Percentiles rank a stretch among this genome's conserved stretches.
These are phyloP conservation scores for Helobdella robusta DNA, from an alignment of 2,888 invertebrate genomes.

Conservation along the genomic window DNA sequence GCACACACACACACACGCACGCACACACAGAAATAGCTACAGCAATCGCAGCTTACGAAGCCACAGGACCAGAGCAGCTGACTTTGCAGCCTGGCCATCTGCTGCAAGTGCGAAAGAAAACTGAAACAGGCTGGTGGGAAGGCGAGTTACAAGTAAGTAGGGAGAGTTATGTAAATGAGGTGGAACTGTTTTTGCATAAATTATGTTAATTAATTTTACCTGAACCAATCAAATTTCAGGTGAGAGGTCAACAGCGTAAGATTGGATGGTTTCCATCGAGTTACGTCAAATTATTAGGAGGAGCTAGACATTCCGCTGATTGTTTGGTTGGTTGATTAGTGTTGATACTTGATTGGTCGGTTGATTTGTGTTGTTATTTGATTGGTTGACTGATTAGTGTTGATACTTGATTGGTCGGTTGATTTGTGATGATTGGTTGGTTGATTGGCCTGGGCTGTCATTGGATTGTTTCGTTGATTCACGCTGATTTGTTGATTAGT, in stretches of 20 bases:
- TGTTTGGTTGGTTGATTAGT: slow-evolving; percentile 1
- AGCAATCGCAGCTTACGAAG: slow-evolving; percentile 83
- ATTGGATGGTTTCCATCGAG: slow-evolving; percentile 99
- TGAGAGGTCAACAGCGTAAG: slow-evolving; percentile 65
- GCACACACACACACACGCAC: too few species aligned
- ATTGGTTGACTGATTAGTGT: slow-evolving; percentile 1
- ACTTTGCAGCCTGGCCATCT: slow-evolving; percentile 80
- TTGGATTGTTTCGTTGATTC: neutral
- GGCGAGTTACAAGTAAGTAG: slow-evolving; percentile 75
- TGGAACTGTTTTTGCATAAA: neutral
- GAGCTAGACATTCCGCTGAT: slow-evolving; percentile 28
- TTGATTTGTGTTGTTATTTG: neutral
- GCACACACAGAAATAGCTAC: slow-evolving; percentile 70
- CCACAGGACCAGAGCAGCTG: slow-evolving; percentile 79
- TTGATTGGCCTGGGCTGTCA: neutral
- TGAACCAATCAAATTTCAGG: slow-evolving; percentile 36
- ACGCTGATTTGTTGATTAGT: too few species aligned
- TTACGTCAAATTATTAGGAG: slow-evolving; percentile 65
- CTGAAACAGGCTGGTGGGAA: slow-evolving; percentile 98
- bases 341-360: neutral
- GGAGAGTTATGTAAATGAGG: too few species aligned
- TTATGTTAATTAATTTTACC: neutral
- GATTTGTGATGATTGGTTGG: neutral
- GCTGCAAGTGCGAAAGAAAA: slow-evolving; percentile 87
- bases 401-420: neutral